These are phyloP conservation scores for Pandemis heparana DNA, from an alignment of 2,888 invertebrate genomes.

Conservation along the genomic window DNA sequence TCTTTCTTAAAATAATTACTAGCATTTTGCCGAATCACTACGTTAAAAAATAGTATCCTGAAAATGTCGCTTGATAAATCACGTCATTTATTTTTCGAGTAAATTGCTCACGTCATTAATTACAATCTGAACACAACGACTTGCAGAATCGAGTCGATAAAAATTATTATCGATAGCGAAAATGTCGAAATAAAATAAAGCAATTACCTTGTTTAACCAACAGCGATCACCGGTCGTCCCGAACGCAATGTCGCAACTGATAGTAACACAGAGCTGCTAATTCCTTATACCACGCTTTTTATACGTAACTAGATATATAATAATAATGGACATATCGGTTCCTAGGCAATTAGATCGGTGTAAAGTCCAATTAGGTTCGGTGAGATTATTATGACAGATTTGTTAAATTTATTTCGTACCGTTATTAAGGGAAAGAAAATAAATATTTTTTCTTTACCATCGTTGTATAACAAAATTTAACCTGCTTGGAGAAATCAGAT, in stretches of 20 bases:
- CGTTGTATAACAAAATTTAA: background rate
- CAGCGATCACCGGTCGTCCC: conserved; percentile 47
- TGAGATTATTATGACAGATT: background rate
- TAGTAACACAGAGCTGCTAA: conserved; percentile 43
- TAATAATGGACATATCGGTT: conserved; percentile 22
- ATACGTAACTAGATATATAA: conserved; percentile 20
- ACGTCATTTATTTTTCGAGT: background rate
- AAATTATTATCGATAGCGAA: background rate
- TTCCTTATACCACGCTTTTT: conserved; percentile 33
- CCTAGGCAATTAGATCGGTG: conserved; percentile 13
- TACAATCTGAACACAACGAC: background rate
- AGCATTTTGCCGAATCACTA: background rate
- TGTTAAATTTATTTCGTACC: background rate
- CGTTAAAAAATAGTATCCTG: background rate
- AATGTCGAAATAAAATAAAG: background rate
- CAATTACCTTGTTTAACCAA: conserved; percentile 30
- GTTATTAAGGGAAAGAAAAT: background rate
- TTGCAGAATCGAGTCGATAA: background rate
- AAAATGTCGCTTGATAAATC: background rate
- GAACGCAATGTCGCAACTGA: conserved; percentile 54
- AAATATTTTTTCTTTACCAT: background rate
- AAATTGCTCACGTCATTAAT: background rate
- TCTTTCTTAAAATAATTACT: background rate
- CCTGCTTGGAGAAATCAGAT: too few species aligned
- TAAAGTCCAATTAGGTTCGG: conserved; percentile 11